Conservation (phyloP, 2,888 invertebrate genomes). For the Tetragonisca angustula region DNA sequence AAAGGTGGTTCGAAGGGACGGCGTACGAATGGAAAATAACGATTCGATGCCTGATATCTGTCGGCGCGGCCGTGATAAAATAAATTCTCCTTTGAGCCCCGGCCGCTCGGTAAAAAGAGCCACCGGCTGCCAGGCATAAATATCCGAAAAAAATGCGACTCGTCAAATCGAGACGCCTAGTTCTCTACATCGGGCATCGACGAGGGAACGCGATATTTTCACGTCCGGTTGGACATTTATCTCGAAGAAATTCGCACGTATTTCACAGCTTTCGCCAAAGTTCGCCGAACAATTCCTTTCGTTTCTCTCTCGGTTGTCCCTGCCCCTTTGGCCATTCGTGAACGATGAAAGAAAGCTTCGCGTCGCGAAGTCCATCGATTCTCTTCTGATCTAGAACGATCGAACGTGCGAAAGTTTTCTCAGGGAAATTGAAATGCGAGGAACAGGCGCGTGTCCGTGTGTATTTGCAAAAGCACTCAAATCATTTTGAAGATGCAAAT, state of each 20-base stretch:
- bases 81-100: conserved; percentile 59
- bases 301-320: too few species aligned
- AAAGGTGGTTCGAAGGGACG: conserved; percentile 64
- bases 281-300: too few species aligned
- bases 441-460: too few species aligned
- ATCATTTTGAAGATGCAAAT: too few species aligned
- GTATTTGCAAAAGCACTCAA: too few species aligned
- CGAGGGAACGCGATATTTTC: conserved; percentile 10
- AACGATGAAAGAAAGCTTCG: too few species aligned
- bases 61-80: conserved; percentile 67
- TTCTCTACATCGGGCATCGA: not conserved
- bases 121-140: conserved; percentile 47
- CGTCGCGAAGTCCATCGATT: too few species aligned
- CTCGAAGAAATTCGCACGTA: not conserved
- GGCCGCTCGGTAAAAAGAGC: conserved; percentile 52
- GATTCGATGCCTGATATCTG: conserved; percentile 69
- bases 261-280: too few species aligned
- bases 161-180: conserved; percentile 55
- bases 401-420: too few species aligned
- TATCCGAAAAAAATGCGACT: conserved; percentile 54
- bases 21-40: conserved; percentile 68
- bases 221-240: not conserved
- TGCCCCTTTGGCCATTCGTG: too few species aligned
- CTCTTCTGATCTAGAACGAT: too few species aligned
- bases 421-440: too few species aligned